Evolutionary conservation across 2,113 vertebrate species (phyloP), one percentile per base, ranked within the genome.

Genomic region (Pterocles orientalis): DNA sequence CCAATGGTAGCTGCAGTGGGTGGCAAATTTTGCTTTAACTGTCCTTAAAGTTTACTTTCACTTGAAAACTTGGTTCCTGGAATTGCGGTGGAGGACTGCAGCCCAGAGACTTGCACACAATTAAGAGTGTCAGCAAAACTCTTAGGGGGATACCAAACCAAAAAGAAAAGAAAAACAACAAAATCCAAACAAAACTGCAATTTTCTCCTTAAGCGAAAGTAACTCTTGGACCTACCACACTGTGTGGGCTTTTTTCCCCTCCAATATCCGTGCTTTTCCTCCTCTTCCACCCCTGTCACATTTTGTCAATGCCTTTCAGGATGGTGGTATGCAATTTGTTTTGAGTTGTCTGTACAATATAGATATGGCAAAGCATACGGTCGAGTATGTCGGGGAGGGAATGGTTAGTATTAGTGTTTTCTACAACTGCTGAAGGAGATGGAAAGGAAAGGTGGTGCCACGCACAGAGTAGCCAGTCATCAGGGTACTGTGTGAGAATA

Each of bases 21-120:
- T 94, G 90, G 94, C 43, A 78, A 93, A 58, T 92, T 95, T 83
- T 92, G 65, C 36, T 94, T 91, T 79, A 93, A 78, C 21, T 34
- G 34, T 56, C 68, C 57, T 88, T 89, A 54, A 64, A 84, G 57
- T 86, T 89, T 58, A 88, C 19, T 94, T 92, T 88, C 69, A 60
- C 26, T 78, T 95, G 76, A 90, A 92, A 95, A 69, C 72, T 84
- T 88, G 8, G 26, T 86, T 95, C 88, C 69, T 41, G 57, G 86
- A 93, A 92, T 2, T 71, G 82, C 20, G 77, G 56, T 2, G 6
- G 92, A 84, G 54, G 66, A 72, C n/a, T 76, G 53, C 26, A 92
- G 88, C 90, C 65, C 82, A 36, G 36, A 45, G 39, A 79, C 82
- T 83, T 7, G 3, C 24, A 64, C 31, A 65, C 34, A 86, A 54